Evolutionary conservation across 2,113 vertebrate genomes (phyloP), one percentile per base, ranked within the genome.

Genomic region (Tretioscincus oriximinensis): DNA sequence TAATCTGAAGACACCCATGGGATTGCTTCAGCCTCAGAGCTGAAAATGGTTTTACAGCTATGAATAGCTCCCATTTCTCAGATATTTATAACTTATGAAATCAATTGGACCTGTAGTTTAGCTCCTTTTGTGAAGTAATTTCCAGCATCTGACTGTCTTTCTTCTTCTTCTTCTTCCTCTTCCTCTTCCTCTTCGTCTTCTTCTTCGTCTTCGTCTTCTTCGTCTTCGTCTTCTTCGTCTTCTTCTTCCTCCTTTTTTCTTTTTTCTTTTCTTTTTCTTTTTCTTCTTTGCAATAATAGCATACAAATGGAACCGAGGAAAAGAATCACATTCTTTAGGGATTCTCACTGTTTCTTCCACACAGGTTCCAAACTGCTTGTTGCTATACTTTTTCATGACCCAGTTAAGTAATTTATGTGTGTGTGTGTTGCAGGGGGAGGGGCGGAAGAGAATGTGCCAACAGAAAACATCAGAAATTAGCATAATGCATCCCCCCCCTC

Each of bases 401-500:
- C 63, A 60, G 28, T 76, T 69, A 71, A 71, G 65, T 81, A 66
- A 81, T 63, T 81, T 81, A 60, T 29, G 16, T 21, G 54, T 41
- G 35, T 41, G 35, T 41, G 35, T 41, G 35, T 41, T 41, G 35
- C 3, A 5, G 35, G 35, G 35, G 35, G n/a, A n/a, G n/a, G n/a
- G n/a, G n/a, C n/a, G n/a, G 16, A 68, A 61, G 61, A 65, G 45
- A 61, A 31, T 31, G 73, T 18, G 26, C 49, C 16, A 26, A 29
- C 54, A 70, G 22, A 61, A 81, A 69, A 35, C 60, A 54, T 63
- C 26, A 74, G 69, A 68, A 24, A 69, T 81, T 61, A 24, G 26
- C 51, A 79, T 76, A 76, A 69, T 26, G 54, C 65, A 29, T 47
- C 29, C 12, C 20, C 26, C 31, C 29, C 12, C 20, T 18, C 31